Percentiles rank a stretch among this genome's conserved stretches.
These are phyloP conservation scores for Conus ventricosus DNA, from an alignment of 1,140 invertebrate species.

Conservation along the genomic window DNA sequence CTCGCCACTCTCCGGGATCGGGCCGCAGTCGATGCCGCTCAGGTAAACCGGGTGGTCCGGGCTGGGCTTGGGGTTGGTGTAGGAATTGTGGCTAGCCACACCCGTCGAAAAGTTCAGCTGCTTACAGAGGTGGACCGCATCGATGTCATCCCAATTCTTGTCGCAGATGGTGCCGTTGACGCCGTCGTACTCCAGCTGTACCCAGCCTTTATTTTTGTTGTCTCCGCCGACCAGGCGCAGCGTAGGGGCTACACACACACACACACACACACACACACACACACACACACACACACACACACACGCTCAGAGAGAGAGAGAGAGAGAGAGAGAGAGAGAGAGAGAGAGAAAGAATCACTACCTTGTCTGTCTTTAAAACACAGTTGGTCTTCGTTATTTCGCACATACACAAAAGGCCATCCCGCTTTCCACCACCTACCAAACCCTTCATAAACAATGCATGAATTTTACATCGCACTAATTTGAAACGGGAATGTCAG, in stretches of 20 bases:
- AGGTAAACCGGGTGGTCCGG: conserved; percentile 43
- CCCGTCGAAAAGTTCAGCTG: conserved; percentile 54
- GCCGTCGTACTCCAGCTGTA: conserved; percentile 63
- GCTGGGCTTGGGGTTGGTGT: conserved; percentile 45
- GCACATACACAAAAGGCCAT: no score
- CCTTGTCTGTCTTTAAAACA: no score
- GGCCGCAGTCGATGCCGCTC: conserved; percentile 59
- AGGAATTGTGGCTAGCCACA: conserved; percentile 43
- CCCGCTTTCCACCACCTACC: no score
- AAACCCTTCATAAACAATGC: no score
- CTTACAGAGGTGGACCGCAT: conserved; percentile 63
- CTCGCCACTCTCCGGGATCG: neutral
- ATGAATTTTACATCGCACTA: no score
- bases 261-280: neutral
- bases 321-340: no score
- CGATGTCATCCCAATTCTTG: conserved; percentile 57
- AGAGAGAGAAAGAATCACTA: no score
- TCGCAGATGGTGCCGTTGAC: conserved; percentile 65
- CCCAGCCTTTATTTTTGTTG: conserved; percentile 75
- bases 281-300: no score
- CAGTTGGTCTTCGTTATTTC: no score
- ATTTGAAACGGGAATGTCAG: no score
- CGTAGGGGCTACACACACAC: neutral
- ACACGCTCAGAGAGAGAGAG: no score
- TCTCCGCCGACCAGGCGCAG: conserved; percentile 43